Base-by-base conservation (phyloP, 2,888 invertebrate species). In the Gari tellinella region DNA sequence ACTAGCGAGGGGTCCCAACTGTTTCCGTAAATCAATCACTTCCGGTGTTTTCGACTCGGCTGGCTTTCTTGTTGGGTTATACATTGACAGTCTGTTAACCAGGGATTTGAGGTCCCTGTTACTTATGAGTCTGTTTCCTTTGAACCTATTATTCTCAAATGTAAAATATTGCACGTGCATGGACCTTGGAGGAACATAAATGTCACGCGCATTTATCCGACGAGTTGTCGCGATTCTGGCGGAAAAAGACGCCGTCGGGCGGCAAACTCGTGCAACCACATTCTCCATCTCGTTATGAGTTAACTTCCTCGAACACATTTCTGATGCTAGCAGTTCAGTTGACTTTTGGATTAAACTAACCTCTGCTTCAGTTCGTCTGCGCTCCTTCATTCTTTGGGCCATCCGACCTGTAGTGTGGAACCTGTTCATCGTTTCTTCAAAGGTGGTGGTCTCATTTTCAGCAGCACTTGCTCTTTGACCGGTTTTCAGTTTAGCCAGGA, bases 351-450 rank as follows among this genome's bases (percentile, higher is more conserved):
- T 51, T 15, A 73, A 43, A 15, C 55, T 65, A 19, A 78, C 58
- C 23, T 78, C 77, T 19, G 70, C 66, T 38, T 69, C 73, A 38
- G 77, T 73, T 37, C 73, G 58, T 31, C 73, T 46, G 52, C 77
- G 72, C 48, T 73, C 72, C 51, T 69, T 66, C 31, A 66, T 51
- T 8, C 77, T 23, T 25, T 69, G 58, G 10, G 64, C 19, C 19
- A 72, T 46, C 8, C 77, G 65, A 17, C 38, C 56, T 5, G 77
- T 73, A 12, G 77, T 78, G 12, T 56, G 65, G 43, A 78, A 72
- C 26, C 43, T 64, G 49, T 69, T 72, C 40, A 78, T 61, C 3
- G 61, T 69, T 1, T 75, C 75, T 53, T 53, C 66, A 2, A 69
- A 38, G 5, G 69, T 56, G 4, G 40, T 37, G 21, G 19, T 15